Base-by-base conservation (phyloP, 2,113 vertebrate genomes). In the Serinus canaria region DNA sequence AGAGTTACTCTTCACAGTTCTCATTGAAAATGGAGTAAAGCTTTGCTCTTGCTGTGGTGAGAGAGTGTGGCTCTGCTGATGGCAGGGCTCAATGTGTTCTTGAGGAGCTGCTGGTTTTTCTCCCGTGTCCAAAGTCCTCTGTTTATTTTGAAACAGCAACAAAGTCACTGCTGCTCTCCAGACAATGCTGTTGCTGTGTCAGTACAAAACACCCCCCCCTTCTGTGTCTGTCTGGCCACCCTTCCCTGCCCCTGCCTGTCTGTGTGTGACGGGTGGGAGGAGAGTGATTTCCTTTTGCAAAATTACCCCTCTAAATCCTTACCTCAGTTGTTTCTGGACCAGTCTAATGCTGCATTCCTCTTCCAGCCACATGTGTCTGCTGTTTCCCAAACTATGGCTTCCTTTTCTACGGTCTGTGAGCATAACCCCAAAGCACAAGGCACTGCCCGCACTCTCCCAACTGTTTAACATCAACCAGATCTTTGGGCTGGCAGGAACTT, bases 381-480 rank as follows among this genome's bases (percentile, higher is more conserved):
- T 92, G 28, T 62, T 83, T 90, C 58, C 85, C 67, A 56, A 75
- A 37, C 69, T 59, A 43, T 1, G 9, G 88, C 75, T 86, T 90
- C 55, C 24, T 68, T 60, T 67, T 44, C 72, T 69, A 43, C 6
- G 72, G 31, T n/a, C 30, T 56, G 58, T 2, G 31, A 93, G 24
- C 44, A 15, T 5, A 89, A 91, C n/a, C 28, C 49, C 41, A 55
- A 77, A 63, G 66, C 6, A 1, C 37, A 64, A 22, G 0, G 0
- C 1, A 0, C 55, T 62, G 18, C 83, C 28, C 0, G 0, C 0
- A 1, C 52, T 6, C 0, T 16, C 30, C 73, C 87, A 52, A 1
- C n/a, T 41, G 62, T 58, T 85, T 1, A 1, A 11, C 23, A 69
- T 22, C 24, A 56, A 41, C 53, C 55, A 27, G 15, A 5, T 25